Evolutionary conservation across 2,113 vertebrate genomes (phyloP).

Genomic region (Amblyornis subalaris): DNA sequence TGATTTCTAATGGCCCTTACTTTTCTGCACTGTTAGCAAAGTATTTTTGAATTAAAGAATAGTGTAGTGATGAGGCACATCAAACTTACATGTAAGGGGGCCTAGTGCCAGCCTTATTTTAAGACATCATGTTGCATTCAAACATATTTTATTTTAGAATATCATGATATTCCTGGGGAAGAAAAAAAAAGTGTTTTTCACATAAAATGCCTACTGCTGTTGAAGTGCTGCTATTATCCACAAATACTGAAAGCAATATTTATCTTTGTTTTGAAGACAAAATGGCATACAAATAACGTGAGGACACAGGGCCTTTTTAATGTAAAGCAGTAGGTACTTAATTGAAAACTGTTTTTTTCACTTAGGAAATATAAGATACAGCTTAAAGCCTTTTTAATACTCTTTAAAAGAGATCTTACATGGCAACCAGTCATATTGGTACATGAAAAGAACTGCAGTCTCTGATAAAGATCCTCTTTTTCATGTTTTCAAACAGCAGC

Average conservation of each 20-base stretch:
- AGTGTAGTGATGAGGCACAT: not conserved
- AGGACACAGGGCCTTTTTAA: not conserved
- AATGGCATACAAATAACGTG: not conserved
- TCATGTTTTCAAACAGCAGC: conserved; percentile 55
- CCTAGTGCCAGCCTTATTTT: not conserved
- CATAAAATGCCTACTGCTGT: not conserved
- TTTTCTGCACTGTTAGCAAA: not conserved
- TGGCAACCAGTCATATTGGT: conserved; percentile 14
- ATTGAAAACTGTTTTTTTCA: not conserved
- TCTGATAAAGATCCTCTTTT: conserved; percentile 25
- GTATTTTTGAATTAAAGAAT: not conserved
- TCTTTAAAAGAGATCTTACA: not conserved
- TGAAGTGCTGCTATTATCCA: not conserved
- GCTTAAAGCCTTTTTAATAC: conserved; percentile 1
- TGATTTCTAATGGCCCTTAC: not conserved
- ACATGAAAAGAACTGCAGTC: conserved; percentile 3
- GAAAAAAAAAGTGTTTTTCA: not conserved
- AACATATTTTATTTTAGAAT: not conserved
- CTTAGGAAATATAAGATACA: not conserved
- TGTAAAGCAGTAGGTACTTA: conserved; percentile 4
- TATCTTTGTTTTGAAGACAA: conserved; percentile 5
- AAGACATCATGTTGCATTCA: not conserved
- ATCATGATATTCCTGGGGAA: not conserved
- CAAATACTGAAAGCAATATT: not conserved
- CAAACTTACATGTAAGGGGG: not conserved